Percentiles rank a stretch among this genome's conserved stretches.
These are phyloP conservation scores for Tenebrio molitor DNA, from an alignment of 1,140 invertebrate species.

Conservation along the genomic window DNA sequence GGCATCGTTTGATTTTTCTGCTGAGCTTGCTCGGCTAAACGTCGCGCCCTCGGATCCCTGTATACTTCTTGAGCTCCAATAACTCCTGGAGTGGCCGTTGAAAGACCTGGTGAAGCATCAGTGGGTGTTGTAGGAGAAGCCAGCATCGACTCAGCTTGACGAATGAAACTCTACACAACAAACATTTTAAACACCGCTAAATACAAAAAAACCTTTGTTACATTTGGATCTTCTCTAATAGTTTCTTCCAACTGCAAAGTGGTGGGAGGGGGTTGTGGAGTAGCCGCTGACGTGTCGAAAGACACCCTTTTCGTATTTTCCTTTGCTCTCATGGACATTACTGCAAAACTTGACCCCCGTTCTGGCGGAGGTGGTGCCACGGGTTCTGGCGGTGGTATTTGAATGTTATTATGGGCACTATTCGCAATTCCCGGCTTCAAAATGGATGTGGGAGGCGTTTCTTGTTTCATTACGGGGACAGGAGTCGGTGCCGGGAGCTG, in stretches of 20 bases:
- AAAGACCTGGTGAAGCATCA: conserved; percentile 68
- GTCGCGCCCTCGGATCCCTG: conserved; percentile 86
- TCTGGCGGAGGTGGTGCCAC: conserved; percentile 80
- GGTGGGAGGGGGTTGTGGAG: conserved; percentile 61
- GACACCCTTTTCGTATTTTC: conserved; percentile 68
- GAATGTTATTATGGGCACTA: conserved; percentile 54
- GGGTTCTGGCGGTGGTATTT: conserved; percentile 51
- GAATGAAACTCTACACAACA: conserved; percentile 80
- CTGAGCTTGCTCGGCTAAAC: conserved; percentile 84
- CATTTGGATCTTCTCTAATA: conserved; percentile 85
- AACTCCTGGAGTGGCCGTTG: conserved; percentile 85
- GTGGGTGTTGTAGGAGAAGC: conserved; percentile 80
- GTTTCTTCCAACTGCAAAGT: conserved; percentile 68
- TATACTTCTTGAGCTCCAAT: conserved; percentile 96
- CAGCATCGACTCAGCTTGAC: conserved; percentile 82
- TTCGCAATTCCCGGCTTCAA: conserved; percentile 59
- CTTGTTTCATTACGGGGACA: conserved; percentile 53
- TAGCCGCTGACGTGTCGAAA: conserved; percentile 60
- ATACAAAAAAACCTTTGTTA: conserved; percentile 69
- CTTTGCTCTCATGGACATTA: conserved; percentile 77
- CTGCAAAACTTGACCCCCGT: conserved; percentile 84
- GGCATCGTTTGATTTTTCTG: conserved; percentile 74
- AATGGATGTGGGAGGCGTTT: conserved; percentile 63
- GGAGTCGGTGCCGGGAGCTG: too few species aligned
- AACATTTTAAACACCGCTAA: neutral